phyloP scores from a whole-genome alignment of 92 coral and sea anemone species.

The Paragorgia papillata region DNA sequence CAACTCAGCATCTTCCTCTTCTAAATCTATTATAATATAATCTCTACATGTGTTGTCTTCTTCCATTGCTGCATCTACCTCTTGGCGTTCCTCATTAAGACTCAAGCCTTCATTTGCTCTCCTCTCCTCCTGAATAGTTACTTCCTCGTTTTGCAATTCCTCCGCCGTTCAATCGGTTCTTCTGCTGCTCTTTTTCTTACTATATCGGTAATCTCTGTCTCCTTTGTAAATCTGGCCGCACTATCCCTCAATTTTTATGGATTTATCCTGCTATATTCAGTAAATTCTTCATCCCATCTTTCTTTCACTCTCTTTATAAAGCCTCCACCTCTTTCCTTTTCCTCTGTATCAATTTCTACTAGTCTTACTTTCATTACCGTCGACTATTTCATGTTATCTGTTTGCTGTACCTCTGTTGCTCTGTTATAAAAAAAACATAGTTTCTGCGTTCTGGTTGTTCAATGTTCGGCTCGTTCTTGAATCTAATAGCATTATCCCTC shows the following conservation, averaged over 20 bases:
- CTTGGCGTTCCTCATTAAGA: not conserved
- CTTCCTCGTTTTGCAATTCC: not conserved
- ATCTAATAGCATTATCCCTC: constrained; percentile 46
- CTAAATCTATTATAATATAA: not conserved
- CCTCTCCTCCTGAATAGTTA: not conserved
- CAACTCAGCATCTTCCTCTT: constrained; percentile 5
- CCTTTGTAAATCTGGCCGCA: not conserved
- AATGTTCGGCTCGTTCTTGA: constrained; percentile 24
- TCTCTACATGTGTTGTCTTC: not conserved
- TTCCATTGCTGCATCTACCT: not conserved
- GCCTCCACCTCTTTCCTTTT: not conserved
- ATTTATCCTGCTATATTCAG: not conserved
- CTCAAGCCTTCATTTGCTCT: not conserved
- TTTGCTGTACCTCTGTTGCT: not conserved
- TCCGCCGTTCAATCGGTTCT: no score
- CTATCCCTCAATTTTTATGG: not conserved
- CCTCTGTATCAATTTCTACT: not conserved
- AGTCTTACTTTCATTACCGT: constrained; percentile 2
- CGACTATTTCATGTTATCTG: not conserved
- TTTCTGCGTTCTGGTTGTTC: not conserved
- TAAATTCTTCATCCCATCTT: constrained; percentile 2
- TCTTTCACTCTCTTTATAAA: not conserved
- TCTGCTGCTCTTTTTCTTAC: no score
- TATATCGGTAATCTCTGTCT: not conserved
- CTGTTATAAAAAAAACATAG: not conserved